Percentiles rank a stretch among this genome's conserved stretches.
Conservation (phyloP, 2,888 invertebrate species). For the Orthosia gracilis region DNA sequence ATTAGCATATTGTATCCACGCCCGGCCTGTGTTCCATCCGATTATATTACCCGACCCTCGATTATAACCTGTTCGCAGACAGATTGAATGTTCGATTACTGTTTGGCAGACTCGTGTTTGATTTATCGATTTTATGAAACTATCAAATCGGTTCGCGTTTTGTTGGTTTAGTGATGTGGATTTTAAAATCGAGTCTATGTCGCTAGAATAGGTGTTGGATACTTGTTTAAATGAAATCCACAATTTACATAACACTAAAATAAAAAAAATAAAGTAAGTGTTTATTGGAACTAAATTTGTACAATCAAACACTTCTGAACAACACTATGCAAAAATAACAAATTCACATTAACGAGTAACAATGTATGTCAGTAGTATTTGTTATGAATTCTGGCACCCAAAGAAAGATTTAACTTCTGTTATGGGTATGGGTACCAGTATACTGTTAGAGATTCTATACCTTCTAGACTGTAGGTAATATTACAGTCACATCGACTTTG, state of each 20-base stretch:
- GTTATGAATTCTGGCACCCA: too few species aligned
- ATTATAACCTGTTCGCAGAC: slow-evolving; percentile 71
- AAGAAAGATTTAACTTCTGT: too few species aligned
- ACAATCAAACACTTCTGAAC: too few species aligned
- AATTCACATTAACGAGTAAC: too few species aligned
- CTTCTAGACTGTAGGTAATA: neutral
- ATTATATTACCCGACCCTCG: slow-evolving; percentile 73
- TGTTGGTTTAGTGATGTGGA: slow-evolving; percentile 53
- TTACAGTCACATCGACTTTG: neutral
- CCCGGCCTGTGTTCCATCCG: slow-evolving; percentile 66
- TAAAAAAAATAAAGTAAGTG: too few species aligned
- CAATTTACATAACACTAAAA: neutral
- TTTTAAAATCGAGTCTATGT: slow-evolving; percentile 37
- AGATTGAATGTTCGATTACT: slow-evolving; percentile 65
- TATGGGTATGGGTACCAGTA: too few species aligned
- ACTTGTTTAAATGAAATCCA: neutral
- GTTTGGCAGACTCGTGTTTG: slow-evolving; percentile 59
- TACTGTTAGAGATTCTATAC: neutral
- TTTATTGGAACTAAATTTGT: too few species aligned
- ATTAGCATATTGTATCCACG: slow-evolving; percentile 75
- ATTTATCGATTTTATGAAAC: slow-evolving; percentile 62
- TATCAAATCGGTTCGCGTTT: slow-evolving; percentile 52
- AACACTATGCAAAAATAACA: too few species aligned
- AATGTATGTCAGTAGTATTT: too few species aligned
- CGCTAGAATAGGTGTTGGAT: neutral